Conservation (phyloP, 1,140 invertebrate species). For the Harpegnathos saltator region DNA sequence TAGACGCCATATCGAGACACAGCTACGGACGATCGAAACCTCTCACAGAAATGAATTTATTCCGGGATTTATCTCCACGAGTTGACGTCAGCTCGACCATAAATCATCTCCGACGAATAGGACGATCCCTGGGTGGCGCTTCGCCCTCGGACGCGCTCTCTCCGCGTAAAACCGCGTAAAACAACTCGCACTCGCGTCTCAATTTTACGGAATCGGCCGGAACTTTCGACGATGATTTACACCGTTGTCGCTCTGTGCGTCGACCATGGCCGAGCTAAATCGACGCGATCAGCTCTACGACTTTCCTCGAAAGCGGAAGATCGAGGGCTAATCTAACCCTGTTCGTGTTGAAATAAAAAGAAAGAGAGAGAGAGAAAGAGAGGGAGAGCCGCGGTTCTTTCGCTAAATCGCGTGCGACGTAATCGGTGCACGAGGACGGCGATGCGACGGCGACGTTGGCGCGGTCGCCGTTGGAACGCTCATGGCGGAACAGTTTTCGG, state of each 20-base stretch:
- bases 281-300: conserved; percentile 4
- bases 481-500: conserved; percentile 48
- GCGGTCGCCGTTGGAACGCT: conserved; percentile 28
- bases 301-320: background rate
- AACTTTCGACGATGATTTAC: background rate
- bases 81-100: conserved; percentile 75
- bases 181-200: background rate
- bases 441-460: conserved; percentile 38
- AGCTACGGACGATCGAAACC: conserved; percentile 74
- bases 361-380: no score
- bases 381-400: no score
- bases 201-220: background rate
- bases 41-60: conserved; percentile 83
- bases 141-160: conserved; percentile 37
- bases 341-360: no score
- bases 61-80: conserved; percentile 77
- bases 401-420: conserved; percentile 33
- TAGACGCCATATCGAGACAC: conserved; percentile 31
- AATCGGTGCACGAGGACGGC: conserved; percentile 31
- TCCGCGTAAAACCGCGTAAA: background rate
- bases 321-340: conserved; percentile 15
- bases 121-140: conserved; percentile 25
- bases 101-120: conserved; percentile 76
- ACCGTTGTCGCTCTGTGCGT: background rate
- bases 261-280: background rate